Evolutionary conservation across 1,140 invertebrate genomes (phyloP), one percentile per base, ranked within the genome.

Genomic region (Mercenaria mercenaria): DNA sequence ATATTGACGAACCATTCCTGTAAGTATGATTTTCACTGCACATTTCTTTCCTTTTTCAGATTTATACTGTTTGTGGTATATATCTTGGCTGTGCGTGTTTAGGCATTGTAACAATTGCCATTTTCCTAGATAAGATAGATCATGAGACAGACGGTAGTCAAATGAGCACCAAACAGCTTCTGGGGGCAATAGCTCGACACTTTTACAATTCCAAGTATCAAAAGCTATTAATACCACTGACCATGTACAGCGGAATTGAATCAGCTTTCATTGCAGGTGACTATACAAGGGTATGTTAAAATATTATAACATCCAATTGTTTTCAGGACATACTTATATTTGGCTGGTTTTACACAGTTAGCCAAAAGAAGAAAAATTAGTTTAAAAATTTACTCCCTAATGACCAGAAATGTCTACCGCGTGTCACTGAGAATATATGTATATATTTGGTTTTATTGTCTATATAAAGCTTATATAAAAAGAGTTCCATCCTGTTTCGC

Each of bases 221-320:
- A 93, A 97, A 99, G 92, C 96, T 99, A 0, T 97, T 99, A 11
- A 99, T 99, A 92, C 98, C 99, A 0, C 97, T 99, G 88, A 99
- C 99, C 0, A 96, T 99, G 37, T 99, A 98, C 97, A 99, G 99
- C 92, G 99, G 99, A 79, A 98, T 99, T 97, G 98, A 99, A 95
- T 99, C 99, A 95, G 98, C 98, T 0, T 99, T 99, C 96, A 98
- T 99, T 89, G 98, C 98, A 29, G 98, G 98, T 74, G 98, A 99
- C 92, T 99, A 98, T 94, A 99, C 98, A 23, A 98, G 98, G 96
- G 98, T 98, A 85, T 26, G 72, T 59, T 74, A 50, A 41, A 18
- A 4, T 37, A 41, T 74, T 74, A n/a, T n/a, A n/a, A 26, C 26
- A 15, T 20, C 26, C 13, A 67, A 15, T 15, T 15, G 13, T 67